Evolutionary conservation across 2,797 vertebrate species (phyloP), one percentile per base, ranked within the genome.

Genomic region (Eulemur albifrons): DNA sequence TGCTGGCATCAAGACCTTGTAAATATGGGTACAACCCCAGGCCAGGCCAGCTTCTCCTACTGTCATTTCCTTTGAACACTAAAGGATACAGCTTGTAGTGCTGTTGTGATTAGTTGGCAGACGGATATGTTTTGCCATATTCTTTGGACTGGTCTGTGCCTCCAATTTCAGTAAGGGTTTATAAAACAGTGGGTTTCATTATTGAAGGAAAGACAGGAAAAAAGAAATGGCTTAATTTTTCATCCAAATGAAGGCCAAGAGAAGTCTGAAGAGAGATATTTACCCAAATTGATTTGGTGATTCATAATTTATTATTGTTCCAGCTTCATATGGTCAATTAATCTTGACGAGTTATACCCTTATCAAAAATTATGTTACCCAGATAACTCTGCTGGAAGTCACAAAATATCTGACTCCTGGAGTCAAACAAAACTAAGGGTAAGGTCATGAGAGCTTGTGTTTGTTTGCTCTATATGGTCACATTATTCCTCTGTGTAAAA

Each of bases 291-390:
- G 48, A 52, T 57, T 73, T 76, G 35, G 40, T 54, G 32, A 72
- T 57, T 76, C 48, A 30, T 57, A 65, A 59, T 93, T 92, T 89
- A 70, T 95, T 97, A 90, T 70, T 96, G 12, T 84, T 69, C 32
- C 40, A 61, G 27, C 10, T 67, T 80, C 8, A 57, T 57, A n/a
- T 54, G n/a, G 17, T n/a, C 35, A 77, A 35, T 85, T 82, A 76
- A 83, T 86, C 79, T 88, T 73, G 50, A 59, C 61, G 86, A 69
- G 52, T 81, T 89, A 50, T 65, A 76, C 6, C 65, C 6, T 43
- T 48, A 48, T 17, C 5, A 83, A 88, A 89, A 70, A 67, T 54
- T 35, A 11, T 79, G 27, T 67, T 80, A 40, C 8, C 54, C 35
- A 90, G 30, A n/a, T 75, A 82, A 81, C 72, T 85, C 32, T 81